Percentiles rank a stretch among this genome's conserved stretches.
phyloP scores from a whole-genome alignment of 2,888 invertebrate species.

The Cyclophora punctaria region DNA sequence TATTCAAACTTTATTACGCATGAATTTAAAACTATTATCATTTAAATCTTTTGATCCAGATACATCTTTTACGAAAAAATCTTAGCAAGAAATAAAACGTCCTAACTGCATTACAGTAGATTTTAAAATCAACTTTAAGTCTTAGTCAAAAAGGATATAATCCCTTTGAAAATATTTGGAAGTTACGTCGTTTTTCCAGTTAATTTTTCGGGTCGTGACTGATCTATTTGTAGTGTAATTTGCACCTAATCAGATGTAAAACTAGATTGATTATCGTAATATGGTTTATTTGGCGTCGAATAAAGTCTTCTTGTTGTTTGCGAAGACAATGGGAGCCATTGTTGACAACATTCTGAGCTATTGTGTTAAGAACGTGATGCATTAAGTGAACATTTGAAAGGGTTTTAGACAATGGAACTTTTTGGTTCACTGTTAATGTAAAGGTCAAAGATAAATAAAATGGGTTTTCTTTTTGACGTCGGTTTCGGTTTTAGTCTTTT shows the following conservation, averaged over 20 bases:
- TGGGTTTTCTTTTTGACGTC: no score
- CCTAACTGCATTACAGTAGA: constrained; percentile 2
- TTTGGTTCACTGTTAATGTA: constrained; percentile 1
- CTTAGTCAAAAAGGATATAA: background rate
- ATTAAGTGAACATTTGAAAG: constrained; percentile 27
- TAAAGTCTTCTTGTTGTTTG: constrained; percentile 43
- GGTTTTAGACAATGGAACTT: constrained; percentile 15
- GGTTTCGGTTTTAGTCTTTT: no score
- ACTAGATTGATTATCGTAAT: constrained; percentile 69
- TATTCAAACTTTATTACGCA: no score
- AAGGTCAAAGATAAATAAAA: no score
- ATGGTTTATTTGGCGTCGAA: constrained; percentile 38
- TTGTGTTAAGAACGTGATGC: constrained; percentile 25
- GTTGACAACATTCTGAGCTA: constrained; percentile 26
- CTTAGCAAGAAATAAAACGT: background rate
- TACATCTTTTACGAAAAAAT: constrained; percentile 3
- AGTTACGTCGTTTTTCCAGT: constrained; percentile 20
- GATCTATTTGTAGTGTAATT: constrained; percentile 70
- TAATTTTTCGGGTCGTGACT: constrained; percentile 49
- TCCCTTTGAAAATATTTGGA: constrained; percentile 8
- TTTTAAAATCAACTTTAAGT: constrained; percentile 4
- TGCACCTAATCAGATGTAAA: constrained; percentile 71
- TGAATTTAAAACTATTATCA: constrained; percentile 25
- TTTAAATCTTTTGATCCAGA: constrained; percentile 8
- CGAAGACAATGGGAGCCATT: constrained; percentile 43